Base-by-base conservation (phyloP, 2,797 vertebrate species). In the Silurus aristotelis region DNA sequence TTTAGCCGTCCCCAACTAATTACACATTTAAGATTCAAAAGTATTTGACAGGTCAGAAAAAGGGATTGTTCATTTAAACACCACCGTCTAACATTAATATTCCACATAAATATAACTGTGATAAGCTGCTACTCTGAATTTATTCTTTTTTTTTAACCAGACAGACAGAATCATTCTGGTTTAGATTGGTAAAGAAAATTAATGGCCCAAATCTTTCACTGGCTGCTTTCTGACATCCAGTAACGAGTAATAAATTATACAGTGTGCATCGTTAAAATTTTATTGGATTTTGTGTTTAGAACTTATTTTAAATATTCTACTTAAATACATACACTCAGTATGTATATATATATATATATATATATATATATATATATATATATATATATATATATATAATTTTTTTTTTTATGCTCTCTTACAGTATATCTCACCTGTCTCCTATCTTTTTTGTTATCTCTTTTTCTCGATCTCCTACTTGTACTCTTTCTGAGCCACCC, bases 1-100 rank as follows among this genome's bases (percentile, higher is more conserved):
- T 89, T 86, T 88, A 86, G 91, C 90, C 88, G 86, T 86, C 67
- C 85, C 88, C 14, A 71, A 91, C 92, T 94, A 92, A 94, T 94
- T 93, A 92, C 91, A 91, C 87, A 93, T 90, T 85, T 88, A 88
- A 91, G 92, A 95, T 94, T 92, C 94, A 90, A 91, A 89, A 80
- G 86, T 79, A 73, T 89, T 88, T 79, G 87, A 86, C 89, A 90
- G 88, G 89, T 92, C 87, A 93, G 92, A 91, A 91, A 87, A 91
- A 85, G 89, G 88, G 88, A 85, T 19, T 89, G 91, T 90, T 93
- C 87, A 94, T 94, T 90, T 92, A 93, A 91, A 90, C 83, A 60
- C 80, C 48, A 80, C 87, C 75, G 85, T 90, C 89, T 88, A 90
- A 90, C 91, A 90, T 91, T 92, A 90, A 91, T 89, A 91, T 90